Evolutionary conservation across 2,888 invertebrate genomes (phyloP), one percentile per base, ranked within the genome.

Genomic region (Tiliacea aurago): DNA sequence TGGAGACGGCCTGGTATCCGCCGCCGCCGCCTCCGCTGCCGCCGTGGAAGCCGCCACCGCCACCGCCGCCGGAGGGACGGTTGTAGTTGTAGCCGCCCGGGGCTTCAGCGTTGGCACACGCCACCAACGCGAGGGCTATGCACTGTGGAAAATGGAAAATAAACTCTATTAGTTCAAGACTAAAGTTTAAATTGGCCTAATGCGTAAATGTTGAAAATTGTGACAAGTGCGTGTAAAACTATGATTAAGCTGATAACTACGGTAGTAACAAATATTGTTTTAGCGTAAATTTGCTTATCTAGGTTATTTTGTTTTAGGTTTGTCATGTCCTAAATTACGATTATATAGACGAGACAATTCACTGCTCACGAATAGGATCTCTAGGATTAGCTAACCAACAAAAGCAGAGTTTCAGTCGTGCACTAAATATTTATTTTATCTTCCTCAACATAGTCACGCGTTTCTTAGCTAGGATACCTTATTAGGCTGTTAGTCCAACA

Each of bases 41-140:
- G 84, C 95, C 94, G 76, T 96, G 94, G 85, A 94, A 86, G 63
- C 67, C 56, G 67, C 96, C 95, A 88, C 91, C 90, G n/a, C 96
- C 95, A 88, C 91, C 90, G 28, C 94, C 93, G 53, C 97, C 96
- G 49, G 97, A 97, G 20, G 98, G 98, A 70, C 97, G 97, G 93
- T 97, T 97, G 97, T 98, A 98, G 95, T 97, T 98, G 95, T 98
- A 98, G 88, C 98, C 98, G 87, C 97, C 97, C 86, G 97, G 98
- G 61, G 98, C 97, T 93, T 98, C 98, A 88, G 98, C 98, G 91
- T 97, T 96, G 91, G 97, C 97, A 92, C 97, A 96, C 93, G 97
- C 97, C 92, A 97, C 98, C 97, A 98, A 96, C 91, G 98, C 98
- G 91, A 98, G 97, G 96, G 98, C 97, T 97, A 98, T 97, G 97